Evolutionary conservation across 30 jellyfish, hydroid and myxozoan species (phyloP).

Genomic region (Rhopilema esculentum): DNA sequence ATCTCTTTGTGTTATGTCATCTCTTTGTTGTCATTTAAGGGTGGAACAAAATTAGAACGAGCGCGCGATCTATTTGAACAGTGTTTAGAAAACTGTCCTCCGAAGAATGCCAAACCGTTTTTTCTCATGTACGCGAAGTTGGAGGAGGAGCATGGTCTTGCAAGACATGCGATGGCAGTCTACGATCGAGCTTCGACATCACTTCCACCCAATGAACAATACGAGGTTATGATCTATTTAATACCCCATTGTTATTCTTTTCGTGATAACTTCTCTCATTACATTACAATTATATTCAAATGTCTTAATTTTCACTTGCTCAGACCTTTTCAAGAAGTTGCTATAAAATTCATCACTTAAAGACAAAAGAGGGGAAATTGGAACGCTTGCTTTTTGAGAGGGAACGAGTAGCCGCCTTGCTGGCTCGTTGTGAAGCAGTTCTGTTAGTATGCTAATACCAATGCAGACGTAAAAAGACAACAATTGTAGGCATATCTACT

Average conservation of each 20-base stretch:
- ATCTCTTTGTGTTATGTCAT: neutral
- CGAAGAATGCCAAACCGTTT: slow-evolving; percentile 85
- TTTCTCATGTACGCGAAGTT: slow-evolving; percentile 92
- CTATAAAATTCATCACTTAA: too few species aligned
- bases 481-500: too few species aligned
- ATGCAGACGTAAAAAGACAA: too few species aligned
- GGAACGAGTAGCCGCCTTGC: too few species aligned
- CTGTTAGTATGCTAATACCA: too few species aligned
- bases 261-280: too few species aligned
- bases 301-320: too few species aligned
- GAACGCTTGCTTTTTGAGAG: too few species aligned
- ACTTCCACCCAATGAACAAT: slow-evolving; percentile 83
- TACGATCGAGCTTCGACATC: slow-evolving; percentile 93
- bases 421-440: too few species aligned
- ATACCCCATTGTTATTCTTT: neutral
- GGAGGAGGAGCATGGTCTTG: slow-evolving; percentile 97
- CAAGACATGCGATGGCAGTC: slow-evolving; percentile 99
- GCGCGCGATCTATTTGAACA: slow-evolving; percentile 98
- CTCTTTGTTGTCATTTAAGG: slow-evolving; percentile 41
- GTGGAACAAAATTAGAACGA: slow-evolving; percentile 95
- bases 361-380: too few species aligned
- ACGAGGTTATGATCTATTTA: slow-evolving; percentile 67
- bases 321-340: too few species aligned
- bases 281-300: too few species aligned
- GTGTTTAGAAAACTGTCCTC: slow-evolving; percentile 95